Conservation (phyloP, 2,888 invertebrate genomes). For the Apoda limacodes region DNA sequence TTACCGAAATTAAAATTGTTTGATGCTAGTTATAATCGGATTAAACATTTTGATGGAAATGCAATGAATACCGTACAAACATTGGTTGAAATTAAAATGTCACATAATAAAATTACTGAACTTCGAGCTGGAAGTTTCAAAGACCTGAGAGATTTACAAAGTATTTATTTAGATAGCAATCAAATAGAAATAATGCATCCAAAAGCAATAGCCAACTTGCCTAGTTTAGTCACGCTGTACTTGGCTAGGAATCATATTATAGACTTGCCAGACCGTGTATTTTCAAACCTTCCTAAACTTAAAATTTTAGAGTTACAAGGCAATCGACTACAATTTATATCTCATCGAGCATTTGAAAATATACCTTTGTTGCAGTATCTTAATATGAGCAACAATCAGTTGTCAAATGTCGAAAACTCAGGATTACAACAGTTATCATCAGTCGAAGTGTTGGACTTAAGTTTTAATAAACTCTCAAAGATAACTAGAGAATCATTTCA, state of each 20-base stretch:
- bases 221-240: conserved; percentile 76
- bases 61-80: conserved; percentile 77
- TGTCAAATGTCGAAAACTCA: conserved; percentile 79
- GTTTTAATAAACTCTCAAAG: conserved; percentile 79
- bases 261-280: conserved; percentile 80
- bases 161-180: conserved; percentile 85
- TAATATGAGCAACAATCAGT: conserved; percentile 85
- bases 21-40: conserved; percentile 83
- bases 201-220: conserved; percentile 77
- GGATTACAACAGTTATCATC: conserved; percentile 80
- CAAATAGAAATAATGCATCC: conserved; percentile 80
- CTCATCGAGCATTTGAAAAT: conserved; percentile 80
- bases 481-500: conserved; percentile 77
- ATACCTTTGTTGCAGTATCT: conserved; percentile 83
- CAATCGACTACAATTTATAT: conserved; percentile 79
- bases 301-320: conserved; percentile 84
- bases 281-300: conserved; percentile 80
- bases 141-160: conserved; percentile 76
- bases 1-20: conserved; percentile 77
- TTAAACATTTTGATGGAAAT: conserved; percentile 76
- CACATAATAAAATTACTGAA: conserved; percentile 79
- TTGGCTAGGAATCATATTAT: conserved; percentile 79
- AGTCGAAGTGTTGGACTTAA: conserved; percentile 87
- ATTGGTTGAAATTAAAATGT: conserved; percentile 77
- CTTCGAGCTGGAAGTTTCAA: conserved; percentile 79